Evolutionary conservation across 2,113 vertebrate species (phyloP).

Genomic region (Carettochelys insculpta): DNA sequence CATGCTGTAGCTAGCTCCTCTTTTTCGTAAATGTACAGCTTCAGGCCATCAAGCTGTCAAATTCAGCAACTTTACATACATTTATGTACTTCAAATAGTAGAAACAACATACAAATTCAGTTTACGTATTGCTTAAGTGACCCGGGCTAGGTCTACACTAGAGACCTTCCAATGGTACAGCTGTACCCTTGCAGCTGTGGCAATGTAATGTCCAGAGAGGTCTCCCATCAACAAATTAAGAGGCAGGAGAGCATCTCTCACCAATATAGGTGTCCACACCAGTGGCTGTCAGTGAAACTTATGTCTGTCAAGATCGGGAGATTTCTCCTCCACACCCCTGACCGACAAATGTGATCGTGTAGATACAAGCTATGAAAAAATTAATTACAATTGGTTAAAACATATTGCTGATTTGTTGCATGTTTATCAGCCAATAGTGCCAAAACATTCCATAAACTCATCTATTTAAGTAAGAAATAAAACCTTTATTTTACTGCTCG

Average conservation of each 20-base stretch:
- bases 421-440: background rate
- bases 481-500: background rate
- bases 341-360: too few relatives aligned
- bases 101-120: background rate
- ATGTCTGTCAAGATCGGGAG: too few relatives aligned
- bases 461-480: background rate
- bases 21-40: slow-evolving; percentile 35
- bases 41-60: background rate
- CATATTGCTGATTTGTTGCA: background rate
- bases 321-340: too few relatives aligned
- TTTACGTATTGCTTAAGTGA: background rate
- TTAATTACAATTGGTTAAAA: background rate
- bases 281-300: too few relatives aligned
- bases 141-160: too few relatives aligned
- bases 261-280: too few relatives aligned
- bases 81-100: background rate
- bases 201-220: too few relatives aligned
- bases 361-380: background rate
- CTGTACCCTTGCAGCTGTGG: too few relatives aligned
- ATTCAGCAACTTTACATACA: accelerated
- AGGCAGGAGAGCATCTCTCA: too few relatives aligned
- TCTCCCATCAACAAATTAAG: too few relatives aligned
- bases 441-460: background rate
- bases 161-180: too few relatives aligned
- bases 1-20: slow-evolving; percentile 1